Conservation (phyloP, 2,797 vertebrate genomes). For the Syngnathus acus region DNA sequence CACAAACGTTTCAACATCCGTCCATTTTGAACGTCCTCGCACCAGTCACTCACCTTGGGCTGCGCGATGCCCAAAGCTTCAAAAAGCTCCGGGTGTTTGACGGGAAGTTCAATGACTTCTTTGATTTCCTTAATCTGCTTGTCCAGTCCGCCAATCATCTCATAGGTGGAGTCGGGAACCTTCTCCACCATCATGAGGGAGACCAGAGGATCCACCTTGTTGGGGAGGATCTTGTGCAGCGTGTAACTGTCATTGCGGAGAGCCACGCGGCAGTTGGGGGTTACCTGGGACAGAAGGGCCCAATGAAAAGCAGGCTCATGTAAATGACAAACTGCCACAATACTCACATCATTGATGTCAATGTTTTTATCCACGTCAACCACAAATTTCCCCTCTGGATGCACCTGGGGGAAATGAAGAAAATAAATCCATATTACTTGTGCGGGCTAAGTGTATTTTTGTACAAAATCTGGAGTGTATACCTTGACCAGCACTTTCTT, state of each 20-base stretch:
- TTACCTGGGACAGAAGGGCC: constrained; percentile 73
- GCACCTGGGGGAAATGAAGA: constrained; percentile 71
- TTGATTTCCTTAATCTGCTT: constrained; percentile 99
- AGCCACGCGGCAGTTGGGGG: constrained; percentile 93
- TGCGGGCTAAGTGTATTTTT: not conserved
- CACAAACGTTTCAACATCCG: not conserved
- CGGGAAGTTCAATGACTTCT: constrained; percentile 95
- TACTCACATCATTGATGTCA: constrained; percentile 95
- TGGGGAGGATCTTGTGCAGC: constrained; percentile 96
- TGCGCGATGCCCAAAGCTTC: constrained; percentile 96
- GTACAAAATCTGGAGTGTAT: constrained; percentile 1
- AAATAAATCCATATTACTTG: not conserved
- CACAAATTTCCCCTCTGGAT: constrained; percentile 96
- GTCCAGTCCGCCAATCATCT: constrained; percentile 98
- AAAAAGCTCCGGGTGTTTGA: constrained; percentile 96
- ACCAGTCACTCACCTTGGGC: constrained; percentile 77
- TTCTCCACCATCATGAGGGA: constrained; percentile 99
- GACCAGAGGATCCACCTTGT: constrained; percentile 96
- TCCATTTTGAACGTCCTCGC: not conserved
- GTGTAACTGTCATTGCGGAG: constrained; percentile 97
- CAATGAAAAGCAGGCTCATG: not conserved
- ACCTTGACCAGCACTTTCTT: constrained; percentile 99
- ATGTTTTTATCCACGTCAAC: constrained; percentile 99
- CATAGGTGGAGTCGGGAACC: constrained; percentile 95
- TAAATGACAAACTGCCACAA: not conserved